Conservation (phyloP, 2,888 invertebrate species). For the Barypeithes pellucidus region DNA sequence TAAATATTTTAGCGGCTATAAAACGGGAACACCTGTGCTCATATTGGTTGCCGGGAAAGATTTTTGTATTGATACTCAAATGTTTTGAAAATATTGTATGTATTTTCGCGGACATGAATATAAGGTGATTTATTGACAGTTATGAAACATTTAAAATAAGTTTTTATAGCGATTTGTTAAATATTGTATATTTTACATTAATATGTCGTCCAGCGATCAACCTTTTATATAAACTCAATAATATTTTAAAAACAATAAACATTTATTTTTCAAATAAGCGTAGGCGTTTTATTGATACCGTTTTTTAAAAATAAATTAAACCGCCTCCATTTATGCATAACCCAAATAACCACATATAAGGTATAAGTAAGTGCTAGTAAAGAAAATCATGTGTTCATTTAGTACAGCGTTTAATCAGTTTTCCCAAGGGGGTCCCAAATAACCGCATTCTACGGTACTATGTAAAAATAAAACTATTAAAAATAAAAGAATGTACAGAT, state of each 20-base stretch:
- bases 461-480: too few species aligned
- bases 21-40: neutral
- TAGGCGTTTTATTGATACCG: neutral
- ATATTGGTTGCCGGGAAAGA: constrained; percentile 16
- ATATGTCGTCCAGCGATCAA: constrained; percentile 43
- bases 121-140: constrained; percentile 24
- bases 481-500: too few species aligned
- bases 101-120: constrained; percentile 23
- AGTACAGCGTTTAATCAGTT: too few species aligned
- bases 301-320: too few species aligned
- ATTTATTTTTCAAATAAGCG: constrained; percentile 28
- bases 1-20: neutral
- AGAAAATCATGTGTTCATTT: too few species aligned
- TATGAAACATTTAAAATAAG: constrained; percentile 28
- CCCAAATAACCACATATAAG: too few species aligned
- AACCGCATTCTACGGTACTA: too few species aligned
- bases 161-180: constrained; percentile 41
- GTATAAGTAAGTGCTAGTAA: too few species aligned
- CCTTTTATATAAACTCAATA: constrained; percentile 34
- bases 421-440: too few species aligned
- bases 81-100: constrained; percentile 23
- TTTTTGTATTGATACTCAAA: constrained; percentile 25
- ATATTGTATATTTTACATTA: constrained; percentile 44
- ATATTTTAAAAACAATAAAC: constrained; percentile 36
- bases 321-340: neutral